Evolutionary conservation across 2,888 invertebrate genomes (phyloP), one percentile per base, ranked within the genome.

Genomic region (Drosophila eohydei): DNA sequence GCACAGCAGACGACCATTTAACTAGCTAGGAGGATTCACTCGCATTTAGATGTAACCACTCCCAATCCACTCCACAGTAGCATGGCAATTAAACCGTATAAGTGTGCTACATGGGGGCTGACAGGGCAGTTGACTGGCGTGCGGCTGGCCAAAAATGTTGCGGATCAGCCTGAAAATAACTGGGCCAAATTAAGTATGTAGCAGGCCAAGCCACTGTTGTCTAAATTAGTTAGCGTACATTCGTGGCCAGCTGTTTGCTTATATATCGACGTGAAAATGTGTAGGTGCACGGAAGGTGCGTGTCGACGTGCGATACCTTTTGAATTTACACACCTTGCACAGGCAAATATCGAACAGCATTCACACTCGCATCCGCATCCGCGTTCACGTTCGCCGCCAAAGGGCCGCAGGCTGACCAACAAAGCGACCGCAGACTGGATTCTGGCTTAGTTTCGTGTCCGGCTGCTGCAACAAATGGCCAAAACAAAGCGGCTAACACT

Each of bases 301-400:
- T 52, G 36, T 26, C 9, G 36, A 36, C 52, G 52, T 40, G 54
- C 3, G 54, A 28, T 8, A 0, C 5, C 44, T 46, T 65, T 68
- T 68, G 68, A 79, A 84, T 83, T 83, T 79, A 77, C 84, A 76
- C 84, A 73, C 73, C 74, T 69, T 46, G 34, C 64, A 58, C 87
- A 86, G 81, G 79, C 84, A 71, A 76, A 63, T 69, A 61, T 80
- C 52, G 50, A 60, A 48, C 41, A 55, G 51, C 54, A 57, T 36
- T 63, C 54, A 16, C 21, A 46, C 50, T 50, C 60, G 48, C 21
- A 43, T 11, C 4, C 38, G n/a, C 43, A 43, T 21, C 32, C 59
- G 52, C 43, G 26, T 4, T 58, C 54, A 12, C n/a, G 44, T 48
- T 56, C 59, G 56, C 46, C 36, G 52, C 59, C 50, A 46, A 44